Base-by-base conservation (phyloP, 2,113 vertebrate species). In the Syngnathus typhle region DNA sequence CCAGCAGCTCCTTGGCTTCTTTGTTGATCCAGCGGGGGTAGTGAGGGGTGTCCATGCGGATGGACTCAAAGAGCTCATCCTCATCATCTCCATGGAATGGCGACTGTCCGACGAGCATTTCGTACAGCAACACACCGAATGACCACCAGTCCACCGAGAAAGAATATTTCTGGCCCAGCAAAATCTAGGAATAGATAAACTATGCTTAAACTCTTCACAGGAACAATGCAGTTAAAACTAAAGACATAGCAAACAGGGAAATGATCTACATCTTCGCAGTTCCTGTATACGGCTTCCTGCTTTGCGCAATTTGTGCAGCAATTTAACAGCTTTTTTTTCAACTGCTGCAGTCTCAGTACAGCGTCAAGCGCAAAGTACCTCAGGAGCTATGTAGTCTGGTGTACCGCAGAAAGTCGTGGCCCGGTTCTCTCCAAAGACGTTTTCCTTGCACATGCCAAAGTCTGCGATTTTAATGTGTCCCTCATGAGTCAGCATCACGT, bases 81-180 rank as follows among this genome's bases (percentile, higher is more conserved):
- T 99, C 97, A 62, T 99, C 96, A 0, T 99, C 97, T 2, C 97
- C 97, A 0, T 99, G 97, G 91, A 98, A 99, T 0, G 97, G 97
- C 1, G 97, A 99, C 73, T 99, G 97, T 36, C 96, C 97, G 15
- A 99, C 93, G 36, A 99, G 90, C 97, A 99, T 99, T 88, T 99
- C 97, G 0, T 96, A 99, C 1, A 99, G 89, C 72, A 99, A 85
- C 65, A 99, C 97, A 13, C 97, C 97, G 1, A 98, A 99, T 0
- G 97, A 99, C 97, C 97, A 99, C 97, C 97, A 99, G 91, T 99
- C 97, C 68, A 99, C 96, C 0, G 97, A 99, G 90, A 98, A 98
- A 0, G 94, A 93, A 86, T 99, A 99, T 61, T 93, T 92, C 76
- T 94, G 87, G 10, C 97, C 97, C 75, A 94, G 91, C 67, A 99